A percentile compares a stretch with the other conserved stretches of the same genome.
Conservation (phyloP, 2,888 invertebrate species). For the Ormyrus labotus region DNA sequence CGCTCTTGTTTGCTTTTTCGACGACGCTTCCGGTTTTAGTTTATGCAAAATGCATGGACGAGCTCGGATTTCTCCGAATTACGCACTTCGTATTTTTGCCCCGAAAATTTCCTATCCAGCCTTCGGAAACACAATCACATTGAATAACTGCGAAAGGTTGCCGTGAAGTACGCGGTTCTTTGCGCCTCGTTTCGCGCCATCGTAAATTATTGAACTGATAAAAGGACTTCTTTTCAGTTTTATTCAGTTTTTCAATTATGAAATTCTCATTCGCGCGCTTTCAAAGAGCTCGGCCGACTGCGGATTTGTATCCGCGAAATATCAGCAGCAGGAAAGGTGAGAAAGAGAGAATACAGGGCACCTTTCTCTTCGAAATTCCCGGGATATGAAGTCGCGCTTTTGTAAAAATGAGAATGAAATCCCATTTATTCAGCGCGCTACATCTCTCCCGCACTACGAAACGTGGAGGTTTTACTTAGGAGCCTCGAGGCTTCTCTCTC, state of each 20-base stretch:
- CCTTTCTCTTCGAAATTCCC: conserved; percentile 26
- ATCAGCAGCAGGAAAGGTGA: conserved; percentile 11
- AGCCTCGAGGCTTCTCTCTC: conserved; percentile 26
- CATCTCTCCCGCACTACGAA: not conserved
- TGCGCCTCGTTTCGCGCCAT: too few species aligned
- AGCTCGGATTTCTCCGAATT: not conserved
- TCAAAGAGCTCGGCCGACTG: not conserved
- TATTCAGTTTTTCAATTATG: too few species aligned
- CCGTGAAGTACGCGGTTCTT: too few species aligned
- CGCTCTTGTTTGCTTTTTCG: conserved; percentile 6
- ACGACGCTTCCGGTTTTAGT: not conserved
- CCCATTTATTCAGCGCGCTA: conserved; percentile 49
- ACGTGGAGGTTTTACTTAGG: conserved; percentile 54
- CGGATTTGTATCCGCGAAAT: conserved; percentile 19
- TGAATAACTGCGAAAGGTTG: too few species aligned
- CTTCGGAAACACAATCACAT: too few species aligned
- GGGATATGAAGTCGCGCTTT: conserved; percentile 46
- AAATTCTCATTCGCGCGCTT: too few species aligned
- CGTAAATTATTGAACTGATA: too few species aligned
- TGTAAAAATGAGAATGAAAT: conserved; percentile 54
- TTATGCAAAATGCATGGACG: not conserved
- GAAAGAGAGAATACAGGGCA: conserved; percentile 5
- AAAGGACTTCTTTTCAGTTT: too few species aligned
- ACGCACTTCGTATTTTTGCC: too few species aligned
- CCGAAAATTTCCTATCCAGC: too few species aligned